phyloP scores from a whole-genome alignment of 2,888 invertebrate species.

The Esperia sulphurella region DNA sequence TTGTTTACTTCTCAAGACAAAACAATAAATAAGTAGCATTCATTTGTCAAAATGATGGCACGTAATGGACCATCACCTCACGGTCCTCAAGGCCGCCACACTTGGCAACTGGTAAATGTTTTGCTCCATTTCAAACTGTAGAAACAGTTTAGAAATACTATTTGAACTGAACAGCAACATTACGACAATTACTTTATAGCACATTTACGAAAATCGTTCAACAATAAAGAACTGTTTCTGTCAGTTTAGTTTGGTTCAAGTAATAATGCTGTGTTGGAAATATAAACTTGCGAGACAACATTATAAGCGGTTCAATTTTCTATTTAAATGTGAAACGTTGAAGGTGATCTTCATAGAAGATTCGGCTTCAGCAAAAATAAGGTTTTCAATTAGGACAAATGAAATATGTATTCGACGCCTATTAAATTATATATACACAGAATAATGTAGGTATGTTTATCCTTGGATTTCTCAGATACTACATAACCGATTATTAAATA shows the following conservation, averaged over 20 bases:
- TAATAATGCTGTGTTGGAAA: no score
- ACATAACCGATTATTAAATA: no score
- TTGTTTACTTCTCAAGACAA: neutral
- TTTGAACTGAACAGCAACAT: constrained; percentile 4
- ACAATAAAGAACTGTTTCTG: constrained; percentile 8
- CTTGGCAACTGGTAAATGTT: constrained; percentile 5
- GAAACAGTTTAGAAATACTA: constrained; percentile 6
- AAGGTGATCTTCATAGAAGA: no score
- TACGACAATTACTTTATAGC: constrained; percentile 8
- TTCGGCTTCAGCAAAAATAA: no score
- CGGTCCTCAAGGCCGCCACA: neutral
- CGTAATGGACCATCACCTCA: neutral
- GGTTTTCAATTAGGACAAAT: no score
- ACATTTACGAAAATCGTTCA: constrained; percentile 5
- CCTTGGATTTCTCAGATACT: no score
- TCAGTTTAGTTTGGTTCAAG: neutral
- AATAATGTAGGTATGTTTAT: no score
- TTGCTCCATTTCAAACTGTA: constrained; percentile 7
- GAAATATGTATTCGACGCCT: no score
- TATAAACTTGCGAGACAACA: no score
- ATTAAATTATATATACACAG: no score
- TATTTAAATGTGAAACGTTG: no score
- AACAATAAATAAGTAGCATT: neutral
- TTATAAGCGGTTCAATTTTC: no score
- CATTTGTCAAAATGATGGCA: neutral